Evolutionary conservation across 1,140 invertebrate species (phyloP), one percentile per base, ranked within the genome.

Genomic region (Rhagoletis zephyria): DNA sequence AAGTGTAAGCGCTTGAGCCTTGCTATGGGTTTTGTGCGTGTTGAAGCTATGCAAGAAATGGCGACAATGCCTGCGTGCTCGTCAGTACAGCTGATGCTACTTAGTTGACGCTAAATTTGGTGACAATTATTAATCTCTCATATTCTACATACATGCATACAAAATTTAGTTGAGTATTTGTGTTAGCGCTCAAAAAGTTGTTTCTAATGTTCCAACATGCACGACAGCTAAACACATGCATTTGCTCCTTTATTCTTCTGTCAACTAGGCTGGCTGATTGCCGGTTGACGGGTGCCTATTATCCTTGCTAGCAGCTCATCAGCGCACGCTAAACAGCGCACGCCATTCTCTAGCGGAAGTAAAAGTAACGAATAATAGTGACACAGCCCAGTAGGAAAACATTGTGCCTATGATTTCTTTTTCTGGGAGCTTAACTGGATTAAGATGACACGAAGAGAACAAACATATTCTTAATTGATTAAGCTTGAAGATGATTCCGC

Each of bases 171-270:
- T 3, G 42, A 12, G 12, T 51, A n/a, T 48, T 45, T 74, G 45
- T 48, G 45, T 16, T 45, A 12, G 70, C 45, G 4, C 70, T 16
- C 45, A 16, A 74, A 70, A 48, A 81, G 48, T 51, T 56, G 74
- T 56, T 81, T 56, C 74, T 19, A 81, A 81, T 51, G 48, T 81
- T 45, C 56, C 74, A 51, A 81, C 74, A 81, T 81, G 45, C 74
- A 81, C 56, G 16, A 56, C 4, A 19, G n/a, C n/a, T 81, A 81
- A 81, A 81, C 19, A 77, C 74, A 2, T 19, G 7, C 48, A 81
- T 51, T n/a, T 56, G n/a, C 16, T 56, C 48, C n/a, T 2, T 7
- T 45, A 77, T 77, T 81, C 74, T 19, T 9, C 19, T 30, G 9
- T 2, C 2, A 5, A 48, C 42, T 48, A 12, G 45, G 42, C 7